phyloP scores from a whole-genome alignment of 92 coral and sea anemone species.

The Desmophyllum pertusum region DNA sequence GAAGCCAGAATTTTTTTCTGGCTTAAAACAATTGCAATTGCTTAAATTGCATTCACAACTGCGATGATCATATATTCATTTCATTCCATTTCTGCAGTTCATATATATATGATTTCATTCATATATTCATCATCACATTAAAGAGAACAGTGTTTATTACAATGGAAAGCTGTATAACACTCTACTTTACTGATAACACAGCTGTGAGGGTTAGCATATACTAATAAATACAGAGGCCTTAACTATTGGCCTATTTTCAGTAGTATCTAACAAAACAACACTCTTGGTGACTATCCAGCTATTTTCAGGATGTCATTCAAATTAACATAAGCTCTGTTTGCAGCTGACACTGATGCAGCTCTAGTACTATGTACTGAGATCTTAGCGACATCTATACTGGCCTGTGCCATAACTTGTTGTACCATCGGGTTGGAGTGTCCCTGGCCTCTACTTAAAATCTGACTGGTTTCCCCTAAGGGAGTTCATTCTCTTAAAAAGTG shows the following conservation, averaged over 20 bases:
- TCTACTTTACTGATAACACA: constrained; percentile 23
- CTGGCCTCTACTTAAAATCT: constrained; percentile 16
- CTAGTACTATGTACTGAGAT: constrained; percentile 21
- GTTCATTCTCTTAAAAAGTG: background rate
- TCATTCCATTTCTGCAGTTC: too few species aligned
- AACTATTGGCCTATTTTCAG: constrained; percentile 20
- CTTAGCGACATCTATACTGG: constrained; percentile 22
- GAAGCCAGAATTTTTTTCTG: too few species aligned
- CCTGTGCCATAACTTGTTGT: constrained; percentile 6
- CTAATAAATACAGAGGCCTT: constrained; percentile 9
- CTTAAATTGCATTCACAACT: too few species aligned
- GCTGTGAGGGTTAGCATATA: too few species aligned
- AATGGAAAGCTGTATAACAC: background rate
- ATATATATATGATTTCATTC: too few species aligned
- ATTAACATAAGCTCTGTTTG: constrained; percentile 13
- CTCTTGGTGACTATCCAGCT: constrained; percentile 49
- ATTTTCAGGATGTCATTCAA: constrained; percentile 31
- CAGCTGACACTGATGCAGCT: constrained; percentile 38
- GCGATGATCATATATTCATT: too few species aligned
- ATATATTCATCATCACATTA: background rate
- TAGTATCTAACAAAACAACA: constrained; percentile 37
- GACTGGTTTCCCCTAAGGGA: constrained; percentile 31
- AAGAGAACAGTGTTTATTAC: constrained; percentile 10
- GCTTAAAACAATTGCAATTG: too few species aligned
- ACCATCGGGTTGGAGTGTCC: constrained; percentile 42